These are phyloP conservation scores for Panopea generosa DNA, from an alignment of 2,888 invertebrate genomes.

Conservation along the genomic window DNA sequence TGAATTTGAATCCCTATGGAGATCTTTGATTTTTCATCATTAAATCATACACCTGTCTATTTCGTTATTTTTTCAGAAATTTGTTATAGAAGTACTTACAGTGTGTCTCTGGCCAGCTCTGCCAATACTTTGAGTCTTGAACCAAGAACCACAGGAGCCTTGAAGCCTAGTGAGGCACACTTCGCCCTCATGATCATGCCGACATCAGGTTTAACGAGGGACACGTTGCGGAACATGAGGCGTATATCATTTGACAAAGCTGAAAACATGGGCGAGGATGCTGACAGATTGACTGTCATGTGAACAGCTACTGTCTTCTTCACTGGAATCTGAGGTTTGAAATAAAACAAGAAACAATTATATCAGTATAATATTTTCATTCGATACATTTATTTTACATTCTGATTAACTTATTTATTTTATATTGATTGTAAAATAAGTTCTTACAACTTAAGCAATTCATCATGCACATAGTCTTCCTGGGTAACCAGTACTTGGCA, in stretches of 20 bases:
- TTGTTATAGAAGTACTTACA: constrained; percentile 84
- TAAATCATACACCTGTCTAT: too few relatives aligned
- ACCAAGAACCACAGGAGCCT: constrained; percentile 81
- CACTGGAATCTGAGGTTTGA: constrained; percentile 77
- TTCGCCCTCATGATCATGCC: constrained; percentile 82
- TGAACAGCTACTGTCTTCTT: constrained; percentile 75
- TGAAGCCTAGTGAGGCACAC: constrained; percentile 82
- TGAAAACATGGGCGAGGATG: constrained; percentile 53
- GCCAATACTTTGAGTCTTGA: constrained; percentile 80
- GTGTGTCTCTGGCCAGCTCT: constrained; percentile 82
- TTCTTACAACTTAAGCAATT: too few relatives aligned
- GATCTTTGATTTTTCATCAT: too few relatives aligned
- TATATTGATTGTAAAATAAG: too few relatives aligned
- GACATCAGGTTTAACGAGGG: constrained; percentile 82
- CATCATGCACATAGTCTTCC: too few relatives aligned
- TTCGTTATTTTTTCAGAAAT: too few relatives aligned
- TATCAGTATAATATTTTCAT: too few relatives aligned
- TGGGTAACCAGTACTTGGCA: too few relatives aligned
- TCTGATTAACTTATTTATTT: too few relatives aligned
- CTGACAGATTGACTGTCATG: constrained; percentile 76
- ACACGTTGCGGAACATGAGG: constrained; percentile 81
- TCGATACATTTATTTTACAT: too few relatives aligned
- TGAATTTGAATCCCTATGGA: too few relatives aligned
- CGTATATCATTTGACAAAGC: constrained; percentile 78
- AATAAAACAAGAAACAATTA: too few relatives aligned